Evolutionary conservation across 1,140 invertebrate genomes (phyloP).

Genomic region (Drosophila tsacasi): DNA sequence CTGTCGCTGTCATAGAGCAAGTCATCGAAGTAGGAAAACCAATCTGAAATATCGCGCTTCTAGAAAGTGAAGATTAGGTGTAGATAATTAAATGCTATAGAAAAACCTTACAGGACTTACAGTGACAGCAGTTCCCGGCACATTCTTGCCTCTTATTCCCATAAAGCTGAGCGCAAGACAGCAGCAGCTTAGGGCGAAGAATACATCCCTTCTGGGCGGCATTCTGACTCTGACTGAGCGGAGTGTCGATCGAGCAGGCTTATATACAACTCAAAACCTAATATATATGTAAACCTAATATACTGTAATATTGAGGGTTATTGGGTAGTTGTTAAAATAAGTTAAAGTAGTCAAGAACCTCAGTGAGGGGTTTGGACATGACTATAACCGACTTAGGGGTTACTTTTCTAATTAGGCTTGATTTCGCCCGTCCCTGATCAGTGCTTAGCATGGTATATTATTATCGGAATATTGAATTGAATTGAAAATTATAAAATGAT

Average conservation of each 20-base stretch:
- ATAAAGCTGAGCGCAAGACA: slow-evolving; percentile 24
- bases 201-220: slow-evolving; percentile 37
- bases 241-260: slow-evolving; percentile 5
- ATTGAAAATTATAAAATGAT: background rate
- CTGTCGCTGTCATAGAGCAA: slow-evolving; percentile 12
- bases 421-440: no score
- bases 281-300: slow-evolving; percentile 1
- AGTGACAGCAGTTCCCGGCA: slow-evolving; percentile 3
- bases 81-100: background rate
- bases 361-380: background rate
- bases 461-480: no score
- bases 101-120: slow-evolving; percentile 5
- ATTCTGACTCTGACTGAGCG: slow-evolving; percentile 53
- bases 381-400: background rate
- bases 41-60: slow-evolving; percentile 40
- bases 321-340: background rate
- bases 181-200: slow-evolving; percentile 16
- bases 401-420: no score
- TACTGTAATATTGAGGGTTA: slow-evolving; percentile 5
- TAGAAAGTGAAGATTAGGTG: slow-evolving; percentile 1
- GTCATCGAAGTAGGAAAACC: slow-evolving; percentile 42
- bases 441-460: no score
- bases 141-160: slow-evolving; percentile 20
- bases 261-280: slow-evolving; percentile 47
- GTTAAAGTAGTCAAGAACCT: background rate